phyloP scores from a whole-genome alignment of 2,797 vertebrate species.

The Vultur gryphus region DNA sequence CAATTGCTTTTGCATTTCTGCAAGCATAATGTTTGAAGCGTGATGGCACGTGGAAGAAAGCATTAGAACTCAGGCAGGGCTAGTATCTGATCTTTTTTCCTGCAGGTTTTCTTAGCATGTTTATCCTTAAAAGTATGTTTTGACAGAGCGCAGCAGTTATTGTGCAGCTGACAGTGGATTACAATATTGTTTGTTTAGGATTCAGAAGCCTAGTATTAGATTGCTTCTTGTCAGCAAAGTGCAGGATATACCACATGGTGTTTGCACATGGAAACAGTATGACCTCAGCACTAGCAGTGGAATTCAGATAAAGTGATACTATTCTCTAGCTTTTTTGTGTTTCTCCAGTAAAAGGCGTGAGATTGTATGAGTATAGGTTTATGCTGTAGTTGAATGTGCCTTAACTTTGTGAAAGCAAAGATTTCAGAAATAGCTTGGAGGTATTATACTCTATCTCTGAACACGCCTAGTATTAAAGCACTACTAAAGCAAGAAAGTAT shows the following conservation, averaged over 20 bases:
- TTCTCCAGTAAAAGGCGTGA: neutral
- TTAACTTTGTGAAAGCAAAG: neutral
- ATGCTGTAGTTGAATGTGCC: neutral
- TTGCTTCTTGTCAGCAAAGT: slow-evolving; percentile 57
- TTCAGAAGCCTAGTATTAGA: slow-evolving; percentile 26
- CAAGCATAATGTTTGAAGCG: neutral
- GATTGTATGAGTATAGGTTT: neutral
- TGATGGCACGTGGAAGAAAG: neutral
- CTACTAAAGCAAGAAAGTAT: neutral
- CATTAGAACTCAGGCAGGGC: neutral
- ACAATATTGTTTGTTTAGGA: slow-evolving; percentile 44
- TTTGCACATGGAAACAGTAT: slow-evolving; percentile 1
- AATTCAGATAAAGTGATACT: neutral
- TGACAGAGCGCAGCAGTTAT: neutral
- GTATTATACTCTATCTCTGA: neutral
- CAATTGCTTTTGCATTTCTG: neutral
- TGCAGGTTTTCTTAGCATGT: neutral
- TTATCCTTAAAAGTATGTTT: slow-evolving; percentile 29
- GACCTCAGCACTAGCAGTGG: neutral
- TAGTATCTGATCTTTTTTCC: neutral
- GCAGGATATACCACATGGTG: neutral
- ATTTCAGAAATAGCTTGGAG: neutral
- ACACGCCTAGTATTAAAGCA: neutral
- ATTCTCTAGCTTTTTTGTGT: neutral
- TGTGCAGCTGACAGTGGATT: neutral